A percentile compares a stretch with the other conserved stretches of the same genome.
phyloP scores from a whole-genome alignment of 2,888 invertebrate species.

The Coleophora deauratella region DNA sequence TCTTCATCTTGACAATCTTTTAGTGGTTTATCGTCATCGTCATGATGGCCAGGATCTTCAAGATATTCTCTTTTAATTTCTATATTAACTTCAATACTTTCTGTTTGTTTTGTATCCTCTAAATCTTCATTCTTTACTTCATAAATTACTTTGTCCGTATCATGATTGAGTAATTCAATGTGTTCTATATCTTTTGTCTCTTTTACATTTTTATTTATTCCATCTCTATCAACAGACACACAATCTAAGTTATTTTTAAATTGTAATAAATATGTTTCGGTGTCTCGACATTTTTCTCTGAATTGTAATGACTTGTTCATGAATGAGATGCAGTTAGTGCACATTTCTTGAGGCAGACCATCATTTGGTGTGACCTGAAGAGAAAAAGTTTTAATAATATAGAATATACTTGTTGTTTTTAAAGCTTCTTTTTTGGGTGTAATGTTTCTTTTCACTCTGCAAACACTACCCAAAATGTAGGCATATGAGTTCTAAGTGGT shows the following conservation, averaged over 20 bases:
- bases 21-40: conserved; percentile 18
- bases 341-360: conserved; percentile 38
- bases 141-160: not conserved
- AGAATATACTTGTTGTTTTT: no score
- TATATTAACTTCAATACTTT: not conserved
- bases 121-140: conserved; percentile 1
- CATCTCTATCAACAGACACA: conserved; percentile 3
- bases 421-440: no score
- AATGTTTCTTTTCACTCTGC: no score
- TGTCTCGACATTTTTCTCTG: conserved; percentile 28
- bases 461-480: not conserved
- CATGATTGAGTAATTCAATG: not conserved
- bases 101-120: not conserved
- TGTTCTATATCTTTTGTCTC: not conserved
- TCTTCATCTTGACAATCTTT: not conserved
- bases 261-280: conserved; percentile 23
- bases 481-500: not conserved
- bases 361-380: conserved; percentile 30
- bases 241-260: conserved; percentile 9
- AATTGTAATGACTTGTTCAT: conserved; percentile 28
- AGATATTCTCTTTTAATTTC: not conserved
- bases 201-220: conserved; percentile 3
- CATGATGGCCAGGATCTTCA: not conserved
- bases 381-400: no score
- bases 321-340: conserved; percentile 22